A percentile compares a stretch with the other conserved stretches of the same genome.
phyloP scores from a whole-genome alignment of 2,113 vertebrate genomes.

The Pterophyllum scalare region DNA sequence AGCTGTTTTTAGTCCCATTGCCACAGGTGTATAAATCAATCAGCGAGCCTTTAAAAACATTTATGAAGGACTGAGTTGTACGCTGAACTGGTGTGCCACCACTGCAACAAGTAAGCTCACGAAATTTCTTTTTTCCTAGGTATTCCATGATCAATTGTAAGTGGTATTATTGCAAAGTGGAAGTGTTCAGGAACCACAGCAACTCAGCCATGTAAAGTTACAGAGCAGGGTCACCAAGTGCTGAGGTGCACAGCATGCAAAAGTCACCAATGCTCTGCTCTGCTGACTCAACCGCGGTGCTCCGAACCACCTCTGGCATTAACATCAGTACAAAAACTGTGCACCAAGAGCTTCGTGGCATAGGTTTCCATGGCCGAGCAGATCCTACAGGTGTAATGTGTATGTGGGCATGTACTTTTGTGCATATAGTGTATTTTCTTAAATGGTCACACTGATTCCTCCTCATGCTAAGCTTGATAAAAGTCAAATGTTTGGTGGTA shows the following conservation, averaged over 20 bases:
- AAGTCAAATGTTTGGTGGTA: no score
- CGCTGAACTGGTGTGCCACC: no score
- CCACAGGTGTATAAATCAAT: neutral
- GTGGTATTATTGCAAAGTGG: no score
- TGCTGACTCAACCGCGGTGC: neutral
- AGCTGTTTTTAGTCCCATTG: neutral
- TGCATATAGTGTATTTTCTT: neutral
- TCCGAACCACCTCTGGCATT: neutral
- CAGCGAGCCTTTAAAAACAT: no score
- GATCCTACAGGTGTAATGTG: neutral
- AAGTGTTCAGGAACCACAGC: no score
- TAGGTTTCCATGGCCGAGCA: neutral
- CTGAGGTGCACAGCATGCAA: neutral
- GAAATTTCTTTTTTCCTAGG: no score
- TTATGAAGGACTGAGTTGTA: no score
- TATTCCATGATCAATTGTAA: no score
- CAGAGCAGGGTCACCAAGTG: neutral
- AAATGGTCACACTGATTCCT: no score
- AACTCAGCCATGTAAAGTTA: no score
- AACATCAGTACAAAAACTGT: neutral
- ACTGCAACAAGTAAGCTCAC: no score
- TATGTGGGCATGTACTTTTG: neutral
- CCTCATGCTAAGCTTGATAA: no score
- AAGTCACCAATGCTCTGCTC: neutral
- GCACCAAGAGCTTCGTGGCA: neutral